phyloP scores from a whole-genome alignment of 1,140 invertebrate species.

The Drosophila santomea region DNA sequence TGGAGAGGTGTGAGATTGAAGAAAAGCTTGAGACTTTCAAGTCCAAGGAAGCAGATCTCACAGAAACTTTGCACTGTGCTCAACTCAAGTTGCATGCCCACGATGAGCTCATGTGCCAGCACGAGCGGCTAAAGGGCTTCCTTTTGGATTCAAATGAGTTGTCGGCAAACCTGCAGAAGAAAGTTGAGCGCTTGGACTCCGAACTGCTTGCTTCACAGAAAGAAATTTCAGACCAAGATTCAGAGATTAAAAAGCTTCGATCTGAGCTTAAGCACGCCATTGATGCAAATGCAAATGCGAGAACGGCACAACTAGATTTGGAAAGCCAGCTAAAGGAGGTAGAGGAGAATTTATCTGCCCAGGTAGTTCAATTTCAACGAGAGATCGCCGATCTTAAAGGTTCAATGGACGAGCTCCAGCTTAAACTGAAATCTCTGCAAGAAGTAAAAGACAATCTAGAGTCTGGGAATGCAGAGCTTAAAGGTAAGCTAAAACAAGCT shows the following conservation, averaged over 20 bases:
- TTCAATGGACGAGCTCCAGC: constrained; percentile 29
- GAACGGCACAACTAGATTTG: neutral
- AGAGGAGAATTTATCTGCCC: constrained; percentile 7
- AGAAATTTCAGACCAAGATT: neutral
- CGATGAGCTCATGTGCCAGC: constrained; percentile 21
- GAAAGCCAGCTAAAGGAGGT: constrained; percentile 3
- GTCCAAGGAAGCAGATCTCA: constrained; percentile 21
- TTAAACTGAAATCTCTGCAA: constrained; percentile 34
- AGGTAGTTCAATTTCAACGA: constrained; percentile 13
- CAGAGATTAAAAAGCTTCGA: constrained; percentile 7
- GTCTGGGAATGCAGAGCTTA: constrained; percentile 18
- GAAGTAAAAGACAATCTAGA: constrained; percentile 28
- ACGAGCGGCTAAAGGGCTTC: constrained; percentile 6
- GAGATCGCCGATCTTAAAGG: constrained; percentile 26
- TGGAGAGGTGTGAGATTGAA: constrained; percentile 3
- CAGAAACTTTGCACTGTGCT: constrained; percentile 6
- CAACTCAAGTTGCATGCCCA: neutral
- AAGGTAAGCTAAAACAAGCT: constrained; percentile 13
- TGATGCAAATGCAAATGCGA: neutral
- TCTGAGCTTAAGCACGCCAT: constrained; percentile 7
- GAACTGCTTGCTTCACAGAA: neutral
- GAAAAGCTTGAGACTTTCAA: constrained; percentile 13
- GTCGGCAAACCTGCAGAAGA: neutral
- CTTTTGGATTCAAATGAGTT: neutral
- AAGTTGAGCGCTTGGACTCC: neutral